Conservation (phyloP, 2,797 vertebrate genomes). For the Crypturellus tataupa region DNA sequence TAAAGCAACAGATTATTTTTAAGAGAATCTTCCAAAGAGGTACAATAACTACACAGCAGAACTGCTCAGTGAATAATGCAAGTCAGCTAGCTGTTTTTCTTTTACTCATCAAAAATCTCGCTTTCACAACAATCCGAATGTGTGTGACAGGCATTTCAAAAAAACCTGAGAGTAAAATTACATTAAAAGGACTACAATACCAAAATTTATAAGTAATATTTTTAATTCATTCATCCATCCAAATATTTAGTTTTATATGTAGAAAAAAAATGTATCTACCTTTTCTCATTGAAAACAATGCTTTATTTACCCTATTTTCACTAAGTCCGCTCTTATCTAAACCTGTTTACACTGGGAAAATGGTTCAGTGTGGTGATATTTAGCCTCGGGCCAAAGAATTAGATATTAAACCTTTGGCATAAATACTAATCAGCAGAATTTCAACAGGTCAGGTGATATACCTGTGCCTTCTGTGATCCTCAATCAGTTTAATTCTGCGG, state of each 20-base stretch:
- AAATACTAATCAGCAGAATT: constrained; percentile 2
- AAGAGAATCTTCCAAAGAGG: background rate
- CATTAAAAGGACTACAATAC: background rate
- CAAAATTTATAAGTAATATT: background rate
- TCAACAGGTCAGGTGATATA: constrained; percentile 56
- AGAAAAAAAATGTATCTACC: background rate
- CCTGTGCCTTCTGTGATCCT: constrained; percentile 90
- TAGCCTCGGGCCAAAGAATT: background rate
- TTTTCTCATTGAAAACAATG: background rate
- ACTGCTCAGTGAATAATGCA: background rate
- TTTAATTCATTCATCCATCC: background rate
- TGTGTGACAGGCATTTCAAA: background rate
- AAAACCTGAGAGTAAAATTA: background rate
- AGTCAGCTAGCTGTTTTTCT: background rate
- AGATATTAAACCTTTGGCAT: background rate
- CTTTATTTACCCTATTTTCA: constrained; percentile 10
- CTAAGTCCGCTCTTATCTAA: background rate
- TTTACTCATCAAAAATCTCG: background rate
- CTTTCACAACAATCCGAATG: background rate
- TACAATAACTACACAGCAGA: background rate
- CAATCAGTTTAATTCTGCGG: constrained; percentile 91
- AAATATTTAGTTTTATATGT: background rate
- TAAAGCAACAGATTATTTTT: background rate
- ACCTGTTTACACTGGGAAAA: constrained; percentile 35
- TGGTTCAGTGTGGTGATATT: background rate